These are phyloP conservation scores for Crenichthys baileyi DNA, from an alignment of 2,797 vertebrate genomes.

Conservation along the genomic window DNA sequence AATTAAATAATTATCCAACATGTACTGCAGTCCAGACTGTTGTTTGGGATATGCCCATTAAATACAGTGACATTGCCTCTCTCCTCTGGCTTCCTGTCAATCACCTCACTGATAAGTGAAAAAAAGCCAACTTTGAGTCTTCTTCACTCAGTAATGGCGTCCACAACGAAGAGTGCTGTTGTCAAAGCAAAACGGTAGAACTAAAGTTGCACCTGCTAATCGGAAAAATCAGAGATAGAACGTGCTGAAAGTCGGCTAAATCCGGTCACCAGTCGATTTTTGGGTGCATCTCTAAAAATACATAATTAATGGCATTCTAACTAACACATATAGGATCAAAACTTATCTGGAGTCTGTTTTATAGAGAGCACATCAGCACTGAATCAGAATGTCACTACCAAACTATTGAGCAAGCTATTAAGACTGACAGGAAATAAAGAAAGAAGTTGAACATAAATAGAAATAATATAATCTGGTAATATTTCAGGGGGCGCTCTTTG, in stretches of 20 bases:
- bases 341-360: background rate
- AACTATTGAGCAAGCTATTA: background rate
- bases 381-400: background rate
- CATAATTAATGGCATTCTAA: background rate
- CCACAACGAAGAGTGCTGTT: background rate
- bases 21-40: no score
- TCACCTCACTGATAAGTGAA: no score
- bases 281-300: background rate
- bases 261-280: no score
- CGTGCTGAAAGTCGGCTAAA: background rate
- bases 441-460: background rate
- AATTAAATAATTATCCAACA: no score
- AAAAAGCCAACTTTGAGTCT: background rate
- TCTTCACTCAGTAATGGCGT: background rate
- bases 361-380: background rate
- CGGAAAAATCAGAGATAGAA: background rate
- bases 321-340: background rate
- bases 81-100: no score
- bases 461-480: background rate
- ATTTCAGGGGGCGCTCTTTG: slow-evolving; percentile 4
- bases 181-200: background rate
- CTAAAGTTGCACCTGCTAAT: background rate
- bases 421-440: background rate
- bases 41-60: no score
- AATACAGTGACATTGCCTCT: no score